Evolutionary conservation across 2,113 vertebrate genomes (phyloP).

Genomic region (Megatriorchis doriae): DNA sequence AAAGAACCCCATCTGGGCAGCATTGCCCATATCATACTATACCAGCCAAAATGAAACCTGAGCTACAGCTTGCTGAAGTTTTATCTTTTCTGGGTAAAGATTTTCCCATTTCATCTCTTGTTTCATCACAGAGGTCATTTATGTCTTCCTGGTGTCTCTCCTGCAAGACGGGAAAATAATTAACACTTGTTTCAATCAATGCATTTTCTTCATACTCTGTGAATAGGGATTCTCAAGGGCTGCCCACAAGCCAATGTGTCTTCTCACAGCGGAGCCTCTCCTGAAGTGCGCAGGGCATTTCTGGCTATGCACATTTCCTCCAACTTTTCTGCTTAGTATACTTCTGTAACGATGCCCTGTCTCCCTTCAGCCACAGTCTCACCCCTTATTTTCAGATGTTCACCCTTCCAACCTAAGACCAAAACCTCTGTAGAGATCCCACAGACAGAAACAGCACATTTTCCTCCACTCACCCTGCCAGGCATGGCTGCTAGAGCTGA

Average conservation of each 20-base stretch:
- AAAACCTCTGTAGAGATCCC: background rate
- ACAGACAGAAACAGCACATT: background rate
- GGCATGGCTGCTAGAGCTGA: background rate
- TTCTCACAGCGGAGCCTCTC: background rate
- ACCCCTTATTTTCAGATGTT: background rate
- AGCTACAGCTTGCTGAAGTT: background rate
- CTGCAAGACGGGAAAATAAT: background rate
- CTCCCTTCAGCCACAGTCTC: background rate
- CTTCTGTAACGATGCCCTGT: background rate
- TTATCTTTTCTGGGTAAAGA: background rate
- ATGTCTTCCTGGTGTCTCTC: background rate
- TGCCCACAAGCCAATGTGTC: background rate
- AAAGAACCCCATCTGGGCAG: background rate
- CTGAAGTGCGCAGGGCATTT: background rate
- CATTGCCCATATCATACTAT: background rate
- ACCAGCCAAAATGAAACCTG: background rate
- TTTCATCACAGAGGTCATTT: background rate
- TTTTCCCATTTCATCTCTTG: background rate
- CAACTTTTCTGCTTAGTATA: background rate
- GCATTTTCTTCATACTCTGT: background rate
- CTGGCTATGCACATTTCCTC: background rate
- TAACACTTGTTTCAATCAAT: background rate
- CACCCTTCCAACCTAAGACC: background rate
- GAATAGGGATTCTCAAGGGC: background rate
- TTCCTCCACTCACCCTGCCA: background rate